Evolutionary conservation across 2,888 invertebrate genomes (phyloP), one percentile per base, ranked within the genome.

Genomic region (Micropterix aruncella): DNA sequence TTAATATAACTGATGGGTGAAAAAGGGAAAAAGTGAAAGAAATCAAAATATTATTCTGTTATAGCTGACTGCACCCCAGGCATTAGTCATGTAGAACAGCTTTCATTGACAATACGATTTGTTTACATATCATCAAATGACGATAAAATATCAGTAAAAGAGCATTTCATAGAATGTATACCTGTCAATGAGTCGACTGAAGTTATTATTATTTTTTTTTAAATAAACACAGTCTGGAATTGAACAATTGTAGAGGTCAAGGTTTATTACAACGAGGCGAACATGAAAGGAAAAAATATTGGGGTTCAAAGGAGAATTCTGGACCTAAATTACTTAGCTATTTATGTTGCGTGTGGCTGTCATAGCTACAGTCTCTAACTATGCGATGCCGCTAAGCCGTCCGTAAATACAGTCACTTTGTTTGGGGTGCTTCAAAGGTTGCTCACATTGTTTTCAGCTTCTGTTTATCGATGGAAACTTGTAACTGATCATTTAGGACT

Each of bases 51-150:
- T n/a, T n/a, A n/a, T n/a, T n/a, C n/a, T n/a, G n/a, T n/a, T n/a
- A n/a, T n/a, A n/a, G n/a, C n/a, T n/a, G n/a, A n/a, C n/a, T n/a
- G n/a, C n/a, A n/a, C n/a, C n/a, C 49, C 54, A 42, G 57, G 58
- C 49, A 47, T 56, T 46, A 52, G 52, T 49, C 54, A 56, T 46
- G 41, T 51, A 43, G 54, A 56, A 50, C 55, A 58, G 50, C 50
- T 57, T 50, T 54, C 55, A 42, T 44, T 55, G 47, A 55, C 52
- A 47, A 48, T 58, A 49, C 47, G n/a, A n/a, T n/a, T n/a, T n/a
- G n/a, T n/a, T n/a, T n/a, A n/a, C n/a, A n/a, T n/a, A n/a, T n/a
- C n/a, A 50, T 51, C 46, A 44, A 49, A 49, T 49, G 41, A 48
- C 36, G 40, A 50, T 44, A 47, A 51, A 47, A 50, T 50, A 47